Evolutionary conservation across 2,797 vertebrate species (phyloP).

Genomic region (Sebastes flavidus): DNA sequence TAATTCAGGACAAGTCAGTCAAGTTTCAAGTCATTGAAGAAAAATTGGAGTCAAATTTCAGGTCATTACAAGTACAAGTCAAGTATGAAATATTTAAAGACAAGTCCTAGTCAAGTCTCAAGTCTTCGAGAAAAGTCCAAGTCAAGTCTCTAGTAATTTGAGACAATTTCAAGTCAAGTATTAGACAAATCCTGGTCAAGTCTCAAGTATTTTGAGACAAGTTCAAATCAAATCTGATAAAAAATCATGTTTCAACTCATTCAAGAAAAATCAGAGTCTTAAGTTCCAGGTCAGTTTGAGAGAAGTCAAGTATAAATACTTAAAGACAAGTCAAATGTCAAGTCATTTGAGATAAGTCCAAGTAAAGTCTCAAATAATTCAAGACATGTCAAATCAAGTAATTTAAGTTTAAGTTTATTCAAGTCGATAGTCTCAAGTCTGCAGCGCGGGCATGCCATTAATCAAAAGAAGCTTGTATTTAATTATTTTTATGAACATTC

Average conservation of each 20-base stretch:
- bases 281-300: background rate
- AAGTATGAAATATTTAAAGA: too few relatives aligned
- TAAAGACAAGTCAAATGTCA: too few relatives aligned
- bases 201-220: background rate
- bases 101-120: background rate
- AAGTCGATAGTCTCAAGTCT: background rate
- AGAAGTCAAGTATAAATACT: too few relatives aligned
- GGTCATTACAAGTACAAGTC: too few relatives aligned
- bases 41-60: too few relatives aligned
- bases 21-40: too few relatives aligned
- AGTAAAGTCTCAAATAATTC: too few relatives aligned
- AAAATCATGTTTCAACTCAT: background rate
- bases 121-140: background rate
- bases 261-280: background rate
- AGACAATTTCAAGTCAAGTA: too few relatives aligned
- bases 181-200: fast-evolving
- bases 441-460: background rate
- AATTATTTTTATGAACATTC: background rate
- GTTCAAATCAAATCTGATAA: background rate
- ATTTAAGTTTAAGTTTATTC: background rate
- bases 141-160: background rate
- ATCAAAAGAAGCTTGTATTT: background rate
- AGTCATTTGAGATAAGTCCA: too few relatives aligned
- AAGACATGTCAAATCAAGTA: too few relatives aligned
- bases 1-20: too few relatives aligned